Evolutionary conservation across 2,888 invertebrate genomes (phyloP).

Genomic region (Cantharis lateralis): DNA sequence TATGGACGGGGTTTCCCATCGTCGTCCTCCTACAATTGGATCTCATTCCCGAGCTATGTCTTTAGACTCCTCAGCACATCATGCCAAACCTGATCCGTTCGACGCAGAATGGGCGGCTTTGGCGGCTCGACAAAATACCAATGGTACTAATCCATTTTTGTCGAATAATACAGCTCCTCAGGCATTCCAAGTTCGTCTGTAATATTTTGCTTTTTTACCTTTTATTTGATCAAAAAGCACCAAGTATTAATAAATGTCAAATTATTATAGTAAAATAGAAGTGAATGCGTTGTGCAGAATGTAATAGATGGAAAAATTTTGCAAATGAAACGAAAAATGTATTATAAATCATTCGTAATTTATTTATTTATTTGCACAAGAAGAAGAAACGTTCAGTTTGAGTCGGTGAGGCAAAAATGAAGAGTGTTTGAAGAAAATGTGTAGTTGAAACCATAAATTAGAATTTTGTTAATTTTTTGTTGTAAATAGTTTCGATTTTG

Average conservation of each 20-base stretch:
- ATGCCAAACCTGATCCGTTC: slow-evolving; percentile 67
- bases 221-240: slow-evolving; percentile 18
- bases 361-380: not conserved
- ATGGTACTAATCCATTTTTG: slow-evolving; percentile 67
- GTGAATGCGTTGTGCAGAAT: not conserved
- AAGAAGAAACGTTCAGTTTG: not conserved
- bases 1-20: slow-evolving; percentile 55
- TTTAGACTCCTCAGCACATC: slow-evolving; percentile 55
- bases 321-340: not conserved
- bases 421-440: not conserved
- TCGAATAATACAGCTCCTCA: slow-evolving; percentile 59
- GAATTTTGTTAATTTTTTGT: not conserved
- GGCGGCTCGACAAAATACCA: slow-evolving; percentile 60
- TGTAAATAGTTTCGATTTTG: not conserved
- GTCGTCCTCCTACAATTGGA: slow-evolving; percentile 61
- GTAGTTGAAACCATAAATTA: not conserved
- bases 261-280: slow-evolving; percentile 3
- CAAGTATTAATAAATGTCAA: slow-evolving; percentile 30
- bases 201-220: slow-evolving; percentile 45
- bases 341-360: not conserved
- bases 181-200: slow-evolving; percentile 66
- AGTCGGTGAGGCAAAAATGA: not conserved
- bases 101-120: slow-evolving; percentile 83
- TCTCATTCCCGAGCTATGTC: slow-evolving; percentile 62
- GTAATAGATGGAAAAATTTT: not conserved